Conservation (phyloP, 2,888 invertebrate genomes). For the Napeogenes sylphis region DNA sequence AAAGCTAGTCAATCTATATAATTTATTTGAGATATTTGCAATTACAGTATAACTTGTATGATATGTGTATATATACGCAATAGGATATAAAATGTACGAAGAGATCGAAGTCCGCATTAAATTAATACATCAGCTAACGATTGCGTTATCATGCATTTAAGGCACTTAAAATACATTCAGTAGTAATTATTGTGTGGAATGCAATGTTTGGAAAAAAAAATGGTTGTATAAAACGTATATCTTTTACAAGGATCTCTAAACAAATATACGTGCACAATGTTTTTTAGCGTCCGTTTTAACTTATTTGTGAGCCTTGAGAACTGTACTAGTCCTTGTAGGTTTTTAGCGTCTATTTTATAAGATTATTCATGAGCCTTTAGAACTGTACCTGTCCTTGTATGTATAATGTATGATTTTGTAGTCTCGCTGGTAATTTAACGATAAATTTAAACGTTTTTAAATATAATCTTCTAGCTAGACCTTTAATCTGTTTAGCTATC, state of each 20-base stretch:
- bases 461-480: background rate
- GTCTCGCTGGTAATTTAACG: no score
- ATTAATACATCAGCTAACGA: constrained; percentile 34
- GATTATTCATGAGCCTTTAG: no score
- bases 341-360: no score
- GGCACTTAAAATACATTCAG: constrained; percentile 12
- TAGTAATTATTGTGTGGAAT: constrained; percentile 4
- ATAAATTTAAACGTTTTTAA: no score
- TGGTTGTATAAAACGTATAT: background rate
- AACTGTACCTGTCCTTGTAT: no score
- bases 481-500: background rate
- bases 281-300: no score
- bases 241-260: no score
- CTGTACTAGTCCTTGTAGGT: no score
- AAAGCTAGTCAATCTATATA: no score
- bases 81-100: constrained; percentile 15
- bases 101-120: constrained; percentile 37
- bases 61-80: background rate
- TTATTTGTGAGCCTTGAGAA: no score
- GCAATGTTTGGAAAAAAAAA: background rate
- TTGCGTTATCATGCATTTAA: constrained; percentile 27
- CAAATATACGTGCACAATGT: no score
- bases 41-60: background rate
- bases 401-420: no score
- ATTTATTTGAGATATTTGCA: background rate